phyloP scores from a whole-genome alignment of 2,797 vertebrate species.

The Galagoides demidoff region DNA sequence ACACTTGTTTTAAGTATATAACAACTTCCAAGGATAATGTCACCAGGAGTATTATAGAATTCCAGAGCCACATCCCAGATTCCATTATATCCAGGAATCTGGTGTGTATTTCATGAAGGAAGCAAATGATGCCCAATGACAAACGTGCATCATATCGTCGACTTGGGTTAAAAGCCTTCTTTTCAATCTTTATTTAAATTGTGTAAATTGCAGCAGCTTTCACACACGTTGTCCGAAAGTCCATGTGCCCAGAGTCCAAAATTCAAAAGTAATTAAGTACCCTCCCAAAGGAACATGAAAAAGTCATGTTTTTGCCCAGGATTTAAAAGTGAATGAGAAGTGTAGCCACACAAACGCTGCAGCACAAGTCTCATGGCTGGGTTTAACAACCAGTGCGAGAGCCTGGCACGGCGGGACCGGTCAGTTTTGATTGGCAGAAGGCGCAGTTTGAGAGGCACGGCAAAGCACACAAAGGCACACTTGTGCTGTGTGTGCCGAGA shows the following conservation, averaged over 20 bases:
- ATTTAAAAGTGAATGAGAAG: conserved; percentile 57
- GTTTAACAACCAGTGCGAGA: conserved; percentile 26
- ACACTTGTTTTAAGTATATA: background rate
- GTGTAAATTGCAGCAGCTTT: background rate
- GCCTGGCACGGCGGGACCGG: conserved; percentile 2
- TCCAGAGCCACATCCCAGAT: conserved; percentile 13
- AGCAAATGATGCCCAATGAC: background rate
- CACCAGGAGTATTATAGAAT: conserved; percentile 28
- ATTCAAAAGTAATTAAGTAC: conserved; percentile 65
- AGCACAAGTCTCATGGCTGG: conserved; percentile 20
- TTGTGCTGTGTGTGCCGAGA: conserved; percentile 9
- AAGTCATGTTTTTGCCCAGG: conserved; percentile 42
- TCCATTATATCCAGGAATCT: conserved; percentile 4
- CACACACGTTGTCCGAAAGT: conserved; percentile 62
- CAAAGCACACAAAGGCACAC: conserved; percentile 43
- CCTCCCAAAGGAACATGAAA: conserved; percentile 59
- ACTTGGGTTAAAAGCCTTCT: conserved; percentile 8
- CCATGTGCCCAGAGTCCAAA: conserved; percentile 11
- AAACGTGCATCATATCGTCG: background rate
- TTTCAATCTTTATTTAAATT: conserved; percentile 62
- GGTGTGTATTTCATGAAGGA: background rate
- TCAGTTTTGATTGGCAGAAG: conserved; percentile 74
- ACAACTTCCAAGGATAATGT: conserved; percentile 11
- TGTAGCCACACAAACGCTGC: conserved; percentile 51
- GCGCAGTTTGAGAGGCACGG: background rate